Evolutionary conservation across 1,140 invertebrate genomes (phyloP).

Genomic region (Drosophila nigromelanica): DNA sequence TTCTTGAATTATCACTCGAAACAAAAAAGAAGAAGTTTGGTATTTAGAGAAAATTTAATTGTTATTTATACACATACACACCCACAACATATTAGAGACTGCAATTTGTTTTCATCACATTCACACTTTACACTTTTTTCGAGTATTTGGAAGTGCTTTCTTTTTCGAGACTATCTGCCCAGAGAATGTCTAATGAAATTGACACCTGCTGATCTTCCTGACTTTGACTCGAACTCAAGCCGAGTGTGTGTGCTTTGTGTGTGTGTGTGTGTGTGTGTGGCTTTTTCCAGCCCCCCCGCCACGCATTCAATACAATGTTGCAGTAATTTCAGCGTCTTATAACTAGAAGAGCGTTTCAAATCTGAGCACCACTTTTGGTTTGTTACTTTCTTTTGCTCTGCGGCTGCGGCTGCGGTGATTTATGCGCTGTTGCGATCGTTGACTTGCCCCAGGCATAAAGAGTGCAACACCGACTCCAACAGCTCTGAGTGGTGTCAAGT

Average conservation of each 20-base stretch:
- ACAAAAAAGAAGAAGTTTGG: neutral
- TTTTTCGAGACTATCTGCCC: slow-evolving; percentile 8
- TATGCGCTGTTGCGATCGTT: slow-evolving; percentile 19
- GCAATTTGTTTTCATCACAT: slow-evolving; percentile 23
- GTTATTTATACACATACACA: neutral
- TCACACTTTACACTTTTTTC: slow-evolving; percentile 8
- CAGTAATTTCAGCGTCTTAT: slow-evolving; percentile 6
- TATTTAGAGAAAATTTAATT: slow-evolving; percentile 16
- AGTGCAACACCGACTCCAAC: neutral
- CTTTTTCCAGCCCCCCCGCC: neutral
- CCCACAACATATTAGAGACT: neutral
- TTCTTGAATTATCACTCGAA: neutral
- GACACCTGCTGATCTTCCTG: slow-evolving; percentile 39
- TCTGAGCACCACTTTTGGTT: slow-evolving; percentile 4
- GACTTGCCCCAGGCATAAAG: slow-evolving; percentile 25
- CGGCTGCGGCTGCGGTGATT: slow-evolving; percentile 7
- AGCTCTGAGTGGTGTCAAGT: slow-evolving; percentile 48
- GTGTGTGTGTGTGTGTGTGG: neutral
- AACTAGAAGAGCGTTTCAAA: slow-evolving; percentile 1
- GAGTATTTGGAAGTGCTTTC: slow-evolving; percentile 15
- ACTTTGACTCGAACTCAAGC: slow-evolving; percentile 12
- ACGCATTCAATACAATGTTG: slow-evolving; percentile 21
- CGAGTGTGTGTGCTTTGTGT: neutral
- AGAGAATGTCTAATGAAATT: slow-evolving; percentile 21
- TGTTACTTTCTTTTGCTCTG: slow-evolving; percentile 29